Percentiles rank a stretch among this genome's conserved stretches.
phyloP scores from a whole-genome alignment of 2,797 vertebrate genomes.

The Menidia menidia region DNA sequence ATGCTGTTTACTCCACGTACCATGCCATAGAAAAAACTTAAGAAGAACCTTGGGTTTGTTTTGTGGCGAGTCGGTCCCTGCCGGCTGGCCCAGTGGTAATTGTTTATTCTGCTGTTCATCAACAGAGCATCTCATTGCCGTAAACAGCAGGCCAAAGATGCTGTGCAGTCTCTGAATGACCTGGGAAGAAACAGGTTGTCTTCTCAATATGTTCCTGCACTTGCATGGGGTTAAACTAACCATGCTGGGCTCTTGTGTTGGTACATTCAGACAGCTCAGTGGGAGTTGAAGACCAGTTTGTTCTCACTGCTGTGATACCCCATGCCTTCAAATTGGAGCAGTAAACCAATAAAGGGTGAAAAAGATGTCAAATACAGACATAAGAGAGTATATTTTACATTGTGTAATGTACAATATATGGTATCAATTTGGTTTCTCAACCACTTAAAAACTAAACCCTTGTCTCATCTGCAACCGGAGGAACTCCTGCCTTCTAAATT shows the following conservation, averaged over 20 bases:
- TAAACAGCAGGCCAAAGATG: constrained; percentile 35
- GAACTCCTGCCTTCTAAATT: constrained; percentile 4
- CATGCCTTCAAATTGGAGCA: constrained; percentile 28
- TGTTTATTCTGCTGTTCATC: constrained; percentile 54
- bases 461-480: constrained; percentile 16
- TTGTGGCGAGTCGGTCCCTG: constrained; percentile 15
- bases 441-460: neutral
- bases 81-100: constrained; percentile 31
- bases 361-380: neutral
- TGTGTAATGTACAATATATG: constrained; percentile 12
- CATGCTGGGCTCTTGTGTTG: constrained; percentile 30
- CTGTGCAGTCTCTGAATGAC: constrained; percentile 18
- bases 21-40: neutral
- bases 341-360: constrained; percentile 10
- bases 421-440: neutral
- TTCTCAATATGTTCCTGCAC: constrained; percentile 27
- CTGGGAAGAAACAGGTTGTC: constrained; percentile 40
- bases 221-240: constrained; percentile 16
- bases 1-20: constrained; percentile 33
- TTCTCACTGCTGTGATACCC: constrained; percentile 40
- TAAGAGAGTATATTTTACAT: neutral
- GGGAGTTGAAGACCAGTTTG: constrained; percentile 48
- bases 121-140: constrained; percentile 54
- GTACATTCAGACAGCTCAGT: constrained; percentile 31
- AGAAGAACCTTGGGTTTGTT: constrained; percentile 1